Evolutionary conservation across 2,888 invertebrate genomes (phyloP), one percentile per base, ranked within the genome.

Genomic region (Eustalomyia histrio): DNA sequence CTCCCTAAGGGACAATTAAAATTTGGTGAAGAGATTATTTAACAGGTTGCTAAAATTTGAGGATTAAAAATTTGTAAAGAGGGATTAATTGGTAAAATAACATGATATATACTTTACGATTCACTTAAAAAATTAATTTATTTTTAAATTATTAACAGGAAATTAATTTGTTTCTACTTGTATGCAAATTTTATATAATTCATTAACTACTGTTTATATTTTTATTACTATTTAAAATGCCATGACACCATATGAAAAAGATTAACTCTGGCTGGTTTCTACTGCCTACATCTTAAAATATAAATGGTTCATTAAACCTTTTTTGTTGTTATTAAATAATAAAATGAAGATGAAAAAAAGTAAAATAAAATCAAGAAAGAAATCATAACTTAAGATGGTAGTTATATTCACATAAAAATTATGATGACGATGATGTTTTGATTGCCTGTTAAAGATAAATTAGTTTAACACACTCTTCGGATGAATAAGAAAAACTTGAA

Each of bases 371-470:
- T n/a, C 43, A 53, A 52, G n/a, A 29, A 43, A 76, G 24, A 76
- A 80, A 67, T 76, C 76, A 76, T 47, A 72, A 52, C 43, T 67
- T 67, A 80, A 80, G 67, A 76, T 80, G 80, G 76, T 68, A 76
- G 80, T 80, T 80, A 80, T 61, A 71, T 76, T 75, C 75, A 57
- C 80, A 80, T 80, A 74, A 81, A 78, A 81, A 43, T 81, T 33
- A 81, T 75, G 74, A 81, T 67, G 81, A 81, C 81, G 81, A 75
- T 81, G 78, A 81, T 81, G 74, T 81, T 81, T 78, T 81, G 81
- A 81, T 81, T 81, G 81, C 81, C 78, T 74, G 81, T 81, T 81
- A 81, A 81, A 81, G 78, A 81, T 78, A 81, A 81, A 78, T 81
- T 81, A 81, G 78, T 81, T 78, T 81, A 78, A 81, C 81, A 72